A percentile compares a stretch with the other conserved stretches of the same genome.
Evolutionary conservation across 2,113 vertebrate species (phyloP).

Genomic region (Machaerirhynchus nigripectus): DNA sequence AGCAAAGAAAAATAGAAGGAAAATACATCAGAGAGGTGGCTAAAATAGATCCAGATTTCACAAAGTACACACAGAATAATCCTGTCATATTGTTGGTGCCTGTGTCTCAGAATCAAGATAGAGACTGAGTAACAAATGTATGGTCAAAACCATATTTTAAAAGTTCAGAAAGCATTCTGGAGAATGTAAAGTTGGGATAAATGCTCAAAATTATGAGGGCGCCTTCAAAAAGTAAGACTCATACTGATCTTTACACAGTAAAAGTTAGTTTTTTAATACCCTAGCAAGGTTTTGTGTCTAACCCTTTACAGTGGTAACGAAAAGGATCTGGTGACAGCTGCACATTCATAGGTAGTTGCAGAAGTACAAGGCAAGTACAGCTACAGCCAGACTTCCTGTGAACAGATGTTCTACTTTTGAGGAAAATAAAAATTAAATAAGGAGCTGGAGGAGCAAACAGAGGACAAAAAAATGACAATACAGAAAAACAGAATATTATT

Average conservation of each 20-base stretch:
- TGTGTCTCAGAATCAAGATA: background rate
- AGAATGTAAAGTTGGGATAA: background rate
- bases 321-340: background rate
- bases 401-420: background rate
- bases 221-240: background rate
- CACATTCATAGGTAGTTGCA: background rate
- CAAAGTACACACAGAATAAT: background rate
- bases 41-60: background rate
- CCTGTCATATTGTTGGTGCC: background rate
- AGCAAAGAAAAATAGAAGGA: background rate
- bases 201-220: background rate
- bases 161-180: background rate
- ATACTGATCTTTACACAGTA: background rate
- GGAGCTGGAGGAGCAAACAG: background rate
- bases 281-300: background rate
- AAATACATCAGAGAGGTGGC: background rate
- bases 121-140: background rate
- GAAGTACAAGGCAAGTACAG: slow-evolving; percentile 21
- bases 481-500: background rate
- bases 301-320: background rate
- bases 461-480: background rate
- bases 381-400: slow-evolving; percentile 31
- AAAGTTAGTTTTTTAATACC: background rate
- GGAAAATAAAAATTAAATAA: background rate
- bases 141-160: background rate